Conservation (phyloP, 2,797 vertebrate genomes). For the Microchirus variegatus region DNA sequence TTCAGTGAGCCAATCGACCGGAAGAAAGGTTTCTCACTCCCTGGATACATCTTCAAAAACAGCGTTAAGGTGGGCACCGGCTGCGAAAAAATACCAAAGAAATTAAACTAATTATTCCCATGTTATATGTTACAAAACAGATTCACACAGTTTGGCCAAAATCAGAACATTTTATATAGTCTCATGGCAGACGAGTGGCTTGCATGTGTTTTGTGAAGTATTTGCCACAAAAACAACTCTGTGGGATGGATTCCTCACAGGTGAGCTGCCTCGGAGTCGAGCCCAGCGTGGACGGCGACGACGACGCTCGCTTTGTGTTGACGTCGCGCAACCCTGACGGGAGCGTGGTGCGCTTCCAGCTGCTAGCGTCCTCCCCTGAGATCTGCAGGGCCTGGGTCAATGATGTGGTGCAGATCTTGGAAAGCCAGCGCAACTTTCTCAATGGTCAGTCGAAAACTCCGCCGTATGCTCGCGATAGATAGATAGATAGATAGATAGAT, state of each 20-base stretch:
- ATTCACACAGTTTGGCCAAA: conserved; percentile 14
- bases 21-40: conserved; percentile 88
- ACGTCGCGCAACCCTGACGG: conserved; percentile 89
- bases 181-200: conserved; percentile 18
- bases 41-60: conserved; percentile 91
- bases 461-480: too few species aligned
- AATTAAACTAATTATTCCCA: conserved; percentile 3
- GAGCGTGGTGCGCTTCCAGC: conserved; percentile 83
- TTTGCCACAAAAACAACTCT: conserved; percentile 57
- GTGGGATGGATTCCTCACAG: conserved; percentile 67
- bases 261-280: conserved; percentile 92
- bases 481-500: too few species aligned
- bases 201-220: conserved; percentile 29
- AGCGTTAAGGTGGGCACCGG: conserved; percentile 87
- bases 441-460: conserved; percentile 90
- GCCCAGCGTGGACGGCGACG: conserved; percentile 84
- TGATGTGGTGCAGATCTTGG: conserved; percentile 90
- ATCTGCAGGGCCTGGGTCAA: conserved; percentile 87
- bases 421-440: conserved; percentile 92
- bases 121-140: conserved; percentile 38
- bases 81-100: background rate
- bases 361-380: conserved; percentile 82
- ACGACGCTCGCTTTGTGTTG: conserved; percentile 86
- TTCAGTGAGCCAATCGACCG: conserved; percentile 93
- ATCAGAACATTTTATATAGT: conserved; percentile 48